Conservation (phyloP, 2,888 invertebrate genomes). For the Cancer borealis region DNA sequence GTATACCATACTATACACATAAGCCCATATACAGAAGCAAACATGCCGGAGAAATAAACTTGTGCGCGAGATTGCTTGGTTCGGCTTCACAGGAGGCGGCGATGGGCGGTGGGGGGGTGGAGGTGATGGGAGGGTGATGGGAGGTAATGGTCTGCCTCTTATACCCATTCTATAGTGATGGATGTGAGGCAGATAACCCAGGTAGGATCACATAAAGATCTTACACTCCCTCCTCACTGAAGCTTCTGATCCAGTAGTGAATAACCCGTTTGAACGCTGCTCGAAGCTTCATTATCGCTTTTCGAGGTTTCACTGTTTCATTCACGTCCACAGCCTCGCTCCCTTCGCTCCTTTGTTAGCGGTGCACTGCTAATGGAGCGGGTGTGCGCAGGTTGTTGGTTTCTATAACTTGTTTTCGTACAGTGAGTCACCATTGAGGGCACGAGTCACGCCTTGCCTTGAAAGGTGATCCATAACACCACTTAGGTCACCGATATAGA, state of each 20-base stretch:
- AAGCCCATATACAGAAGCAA: slow-evolving; percentile 33
- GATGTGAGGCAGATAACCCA: slow-evolving; percentile 17
- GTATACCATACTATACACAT: neutral
- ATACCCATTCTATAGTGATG: neutral
- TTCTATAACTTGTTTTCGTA: neutral
- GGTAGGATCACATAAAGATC: slow-evolving; percentile 33
- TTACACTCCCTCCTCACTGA: neutral
- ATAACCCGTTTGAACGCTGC: slow-evolving; percentile 15
- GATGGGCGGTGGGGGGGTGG: neutral
- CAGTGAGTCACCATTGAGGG: neutral
- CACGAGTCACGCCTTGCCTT: neutral
- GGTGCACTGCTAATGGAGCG: neutral
- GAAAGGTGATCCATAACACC: neutral
- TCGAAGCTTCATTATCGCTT: neutral
- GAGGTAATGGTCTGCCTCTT: neutral
- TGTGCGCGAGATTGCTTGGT: slow-evolving; percentile 18
- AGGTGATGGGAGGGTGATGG: neutral
- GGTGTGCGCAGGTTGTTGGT: neutral
- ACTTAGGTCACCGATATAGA: neutral
- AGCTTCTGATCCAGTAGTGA: neutral
- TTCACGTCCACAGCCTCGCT: neutral
- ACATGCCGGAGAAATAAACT: neutral
- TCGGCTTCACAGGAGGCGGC: neutral
- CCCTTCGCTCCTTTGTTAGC: too few species aligned
- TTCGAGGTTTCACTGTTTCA: neutral